Evolutionary conservation across 2,797 vertebrate genomes (phyloP).

Genomic region (Eupleurogrammus muticus): DNA sequence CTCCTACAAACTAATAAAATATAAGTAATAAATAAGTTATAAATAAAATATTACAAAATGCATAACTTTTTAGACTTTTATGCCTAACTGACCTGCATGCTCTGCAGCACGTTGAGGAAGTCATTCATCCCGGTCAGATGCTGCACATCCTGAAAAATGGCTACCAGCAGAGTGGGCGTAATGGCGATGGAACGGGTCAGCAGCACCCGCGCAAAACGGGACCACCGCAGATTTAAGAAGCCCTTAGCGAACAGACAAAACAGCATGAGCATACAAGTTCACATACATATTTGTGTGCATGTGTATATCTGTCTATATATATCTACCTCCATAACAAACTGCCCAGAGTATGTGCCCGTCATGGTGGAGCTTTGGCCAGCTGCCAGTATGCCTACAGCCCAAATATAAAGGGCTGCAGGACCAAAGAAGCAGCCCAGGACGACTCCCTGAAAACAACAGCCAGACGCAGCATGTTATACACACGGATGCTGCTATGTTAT

Average conservation of each 20-base stretch:
- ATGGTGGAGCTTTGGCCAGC: constrained; percentile 98
- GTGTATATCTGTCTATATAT: background rate
- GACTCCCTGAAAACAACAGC: constrained; percentile 64
- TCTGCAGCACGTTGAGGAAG: constrained; percentile 96
- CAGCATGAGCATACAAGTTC: background rate
- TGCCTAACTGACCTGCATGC: constrained; percentile 88
- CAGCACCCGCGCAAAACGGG: constrained; percentile 92
- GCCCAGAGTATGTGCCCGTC: constrained; percentile 97
- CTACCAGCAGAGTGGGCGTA: constrained; percentile 91
- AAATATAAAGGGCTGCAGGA: constrained; percentile 94
- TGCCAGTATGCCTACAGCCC: constrained; percentile 96
- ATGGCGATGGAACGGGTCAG: constrained; percentile 95
- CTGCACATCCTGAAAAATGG: constrained; percentile 93
- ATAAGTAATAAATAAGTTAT: too few relatives aligned
- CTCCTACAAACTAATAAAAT: background rate
- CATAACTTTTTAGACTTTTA: background rate
- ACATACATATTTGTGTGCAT: background rate
- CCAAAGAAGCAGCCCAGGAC: constrained; percentile 95
- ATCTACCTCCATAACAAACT: constrained; percentile 98
- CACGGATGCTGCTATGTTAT: too few relatives aligned
- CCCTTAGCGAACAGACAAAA: constrained; percentile 78
- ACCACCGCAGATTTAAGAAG: constrained; percentile 94
- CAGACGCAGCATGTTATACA: background rate
- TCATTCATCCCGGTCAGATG: constrained; percentile 97
- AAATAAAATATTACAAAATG: too few relatives aligned